phyloP scores from a whole-genome alignment of 2,888 invertebrate species.

The Diarsia rubi region DNA sequence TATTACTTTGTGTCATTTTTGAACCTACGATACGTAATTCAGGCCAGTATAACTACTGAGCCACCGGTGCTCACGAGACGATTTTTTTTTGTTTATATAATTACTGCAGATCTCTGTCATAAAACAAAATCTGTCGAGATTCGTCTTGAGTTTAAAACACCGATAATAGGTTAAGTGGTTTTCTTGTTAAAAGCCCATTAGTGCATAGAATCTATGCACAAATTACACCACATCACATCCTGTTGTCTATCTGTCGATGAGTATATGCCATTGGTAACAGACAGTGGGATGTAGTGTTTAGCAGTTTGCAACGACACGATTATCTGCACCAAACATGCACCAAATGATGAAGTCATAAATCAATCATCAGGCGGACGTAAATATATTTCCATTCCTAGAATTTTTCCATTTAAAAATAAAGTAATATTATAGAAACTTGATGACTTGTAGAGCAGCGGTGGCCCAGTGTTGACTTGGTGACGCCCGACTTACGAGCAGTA shows the following conservation, averaged over 20 bases:
- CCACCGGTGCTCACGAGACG: background rate
- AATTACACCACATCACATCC: background rate
- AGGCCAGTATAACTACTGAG: background rate
- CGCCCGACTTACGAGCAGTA: too few species aligned
- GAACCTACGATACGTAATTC: background rate
- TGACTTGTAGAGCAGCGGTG: too few species aligned
- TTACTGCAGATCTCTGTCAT: background rate
- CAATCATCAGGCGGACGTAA: background rate
- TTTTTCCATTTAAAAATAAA: conserved; percentile 16
- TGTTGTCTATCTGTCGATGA: background rate
- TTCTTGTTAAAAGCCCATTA: background rate
- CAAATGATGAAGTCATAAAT: background rate
- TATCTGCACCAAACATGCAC: background rate
- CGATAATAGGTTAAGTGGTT: background rate
- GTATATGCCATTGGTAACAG: background rate
- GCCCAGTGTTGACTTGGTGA: too few species aligned
- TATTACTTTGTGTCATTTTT: too few species aligned
- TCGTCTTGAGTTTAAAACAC: background rate
- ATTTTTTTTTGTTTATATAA: background rate
- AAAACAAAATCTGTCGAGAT: background rate
- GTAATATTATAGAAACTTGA: background rate
- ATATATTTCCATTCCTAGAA: background rate
- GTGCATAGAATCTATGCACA: background rate
- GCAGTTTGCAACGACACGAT: background rate
- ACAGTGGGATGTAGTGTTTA: background rate